These are phyloP conservation scores for Amiota mariae DNA, from an alignment of 2,888 invertebrate species.

Conservation along the genomic window DNA sequence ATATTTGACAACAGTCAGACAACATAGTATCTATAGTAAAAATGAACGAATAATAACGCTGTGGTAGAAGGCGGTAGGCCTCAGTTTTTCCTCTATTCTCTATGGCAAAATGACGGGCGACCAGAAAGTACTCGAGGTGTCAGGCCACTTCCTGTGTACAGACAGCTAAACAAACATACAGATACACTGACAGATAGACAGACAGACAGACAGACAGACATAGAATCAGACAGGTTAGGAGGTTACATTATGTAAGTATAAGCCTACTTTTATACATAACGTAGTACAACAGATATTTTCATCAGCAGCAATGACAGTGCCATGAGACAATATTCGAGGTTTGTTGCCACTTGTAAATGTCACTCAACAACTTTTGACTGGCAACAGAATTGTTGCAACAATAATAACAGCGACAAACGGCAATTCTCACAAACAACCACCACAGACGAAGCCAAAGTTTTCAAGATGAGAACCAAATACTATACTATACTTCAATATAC, in stretches of 20 bases:
- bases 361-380: constrained; percentile 22
- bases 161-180: too few species aligned
- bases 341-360: constrained; percentile 13
- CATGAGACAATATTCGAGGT: constrained; percentile 1
- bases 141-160: constrained; percentile 1
- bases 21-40: neutral
- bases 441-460: constrained; percentile 21
- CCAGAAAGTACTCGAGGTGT: constrained; percentile 23
- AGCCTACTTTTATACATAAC: constrained; percentile 8
- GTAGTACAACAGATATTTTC: too few species aligned
- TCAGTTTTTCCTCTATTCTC: neutral
- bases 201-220: neutral
- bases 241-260: constrained; percentile 10
- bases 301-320: neutral
- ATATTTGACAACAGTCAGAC: neutral
- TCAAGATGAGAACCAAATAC: neutral
- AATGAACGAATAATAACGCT: too few species aligned
- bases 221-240: neutral
- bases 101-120: neutral
- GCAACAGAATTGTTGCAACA: constrained; percentile 2
- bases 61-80: neutral
- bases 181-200: too few species aligned
- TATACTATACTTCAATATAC: too few species aligned
- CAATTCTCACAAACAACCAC: too few species aligned
- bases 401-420: too few species aligned